Percentiles rank a stretch among this genome's conserved stretches.
Conservation (phyloP, 2,888 invertebrate genomes). For the Bellardia bayeri region DNA sequence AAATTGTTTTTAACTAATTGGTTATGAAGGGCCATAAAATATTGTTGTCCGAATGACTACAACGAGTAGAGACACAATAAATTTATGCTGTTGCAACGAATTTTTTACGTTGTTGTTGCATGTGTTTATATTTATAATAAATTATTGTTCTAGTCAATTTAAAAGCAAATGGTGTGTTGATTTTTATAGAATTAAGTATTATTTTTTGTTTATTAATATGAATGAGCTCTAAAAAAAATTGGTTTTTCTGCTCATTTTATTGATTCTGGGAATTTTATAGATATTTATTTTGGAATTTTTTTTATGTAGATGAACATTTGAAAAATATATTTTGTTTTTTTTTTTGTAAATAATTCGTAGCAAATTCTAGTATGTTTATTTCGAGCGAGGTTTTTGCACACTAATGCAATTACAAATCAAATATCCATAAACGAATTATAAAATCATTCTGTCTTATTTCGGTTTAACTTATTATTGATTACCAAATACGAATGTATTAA, state of each 20-base stretch:
- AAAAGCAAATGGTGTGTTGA: constrained; percentile 29
- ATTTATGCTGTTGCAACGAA: background rate
- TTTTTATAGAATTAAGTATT: background rate
- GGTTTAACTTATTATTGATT: too few relatives aligned
- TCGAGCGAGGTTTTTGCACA: too few relatives aligned
- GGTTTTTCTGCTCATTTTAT: background rate
- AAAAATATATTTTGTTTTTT: too few relatives aligned
- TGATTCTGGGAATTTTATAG: background rate
- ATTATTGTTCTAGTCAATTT: constrained; percentile 49
- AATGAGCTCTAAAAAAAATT: background rate
- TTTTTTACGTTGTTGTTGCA: background rate
- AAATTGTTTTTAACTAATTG: constrained; percentile 58
- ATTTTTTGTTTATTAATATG: background rate
- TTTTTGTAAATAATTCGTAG: too few relatives aligned
- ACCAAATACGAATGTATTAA: too few relatives aligned
- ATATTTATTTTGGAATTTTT: background rate
- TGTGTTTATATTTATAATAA: constrained; percentile 17
- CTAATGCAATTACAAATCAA: too few relatives aligned
- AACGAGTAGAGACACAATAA: background rate
- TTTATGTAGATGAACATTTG: background rate
- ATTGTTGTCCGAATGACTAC: constrained; percentile 14
- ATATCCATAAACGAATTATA: too few relatives aligned
- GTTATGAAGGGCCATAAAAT: constrained; percentile 53
- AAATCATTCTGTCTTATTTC: too few relatives aligned
- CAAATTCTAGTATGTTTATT: too few relatives aligned